Base-by-base conservation (phyloP, 2,797 vertebrate species). In the Halcyon smyrnensis region DNA sequence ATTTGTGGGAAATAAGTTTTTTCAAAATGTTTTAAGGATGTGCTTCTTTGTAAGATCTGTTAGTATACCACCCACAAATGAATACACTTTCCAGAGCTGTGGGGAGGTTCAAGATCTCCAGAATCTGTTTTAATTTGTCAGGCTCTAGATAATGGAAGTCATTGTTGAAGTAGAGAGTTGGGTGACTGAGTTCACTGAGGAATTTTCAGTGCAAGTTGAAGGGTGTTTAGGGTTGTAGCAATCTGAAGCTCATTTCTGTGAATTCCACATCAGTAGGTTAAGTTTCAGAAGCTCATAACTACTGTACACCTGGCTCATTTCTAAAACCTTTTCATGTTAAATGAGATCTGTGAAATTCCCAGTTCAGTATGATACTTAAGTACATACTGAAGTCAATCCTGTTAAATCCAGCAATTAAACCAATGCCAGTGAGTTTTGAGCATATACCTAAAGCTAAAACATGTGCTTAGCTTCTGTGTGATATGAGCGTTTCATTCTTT, bases 261-360 rank as follows among this genome's bases (percentile, higher is more conserved):
- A 91, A 91, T 82, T 90, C 85, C 27, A 43, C 34, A 63, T 93
- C 80, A 50, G 32, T 59, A 86, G 46, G 27, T 76, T 76, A 59
- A 73, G 30, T 86, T 92, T 71, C 50, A 68, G 85, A 80, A 84
- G 57, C 87, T 93, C 34, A 2, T 69, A 76, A 73, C 76, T 73
- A 7, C 36, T 43, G 8, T 82, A 46, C 37, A 68, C 41, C 85
- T 86, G 87, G 43, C 57, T 93, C 37, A 54, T 84, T 93, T 84
- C 85, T 93, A 73, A 93, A 95, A 59, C 21, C 70, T 81, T 88
- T 84, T 62, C 24, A 18, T 83, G 69, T 64, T 91, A 80, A 91
- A 57, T 71, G 82, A 91, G 60, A 83, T 87, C 68, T 78, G 45
- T 78, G 57, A 74, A 95, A 93, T 95, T 93, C 70, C 75, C 54